Evolutionary conservation across 2,888 invertebrate genomes (phyloP).

Genomic region (Drosophila putrida): DNA sequence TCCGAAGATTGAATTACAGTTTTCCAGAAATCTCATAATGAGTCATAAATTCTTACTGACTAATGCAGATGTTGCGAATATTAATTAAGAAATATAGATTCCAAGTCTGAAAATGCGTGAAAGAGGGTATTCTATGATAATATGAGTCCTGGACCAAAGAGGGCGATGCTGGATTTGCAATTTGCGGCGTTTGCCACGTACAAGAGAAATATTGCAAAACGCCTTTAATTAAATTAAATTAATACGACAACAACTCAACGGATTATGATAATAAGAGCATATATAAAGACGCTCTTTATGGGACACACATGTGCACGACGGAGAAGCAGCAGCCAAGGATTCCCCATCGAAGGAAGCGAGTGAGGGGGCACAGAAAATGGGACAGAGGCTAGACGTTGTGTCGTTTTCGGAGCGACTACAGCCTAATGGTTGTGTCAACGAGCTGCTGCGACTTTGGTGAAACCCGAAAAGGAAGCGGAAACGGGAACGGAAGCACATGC

Average conservation of each 20-base stretch:
- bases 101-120: slow-evolving; percentile 6
- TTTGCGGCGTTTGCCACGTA: slow-evolving; percentile 75
- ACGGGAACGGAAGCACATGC: slow-evolving; percentile 68
- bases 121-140: neutral
- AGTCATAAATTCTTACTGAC: slow-evolving; percentile 50
- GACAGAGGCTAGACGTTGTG: slow-evolving; percentile 55
- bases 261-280: slow-evolving; percentile 83
- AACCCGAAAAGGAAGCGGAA: slow-evolving; percentile 52
- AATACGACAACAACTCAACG: slow-evolving; percentile 81
- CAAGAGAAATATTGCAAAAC: slow-evolving; percentile 72
- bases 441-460: slow-evolving; percentile 71
- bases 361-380: neutral
- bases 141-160: slow-evolving; percentile 4
- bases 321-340: slow-evolving; percentile 8
- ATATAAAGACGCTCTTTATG: slow-evolving; percentile 76
- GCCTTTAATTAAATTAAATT: slow-evolving; percentile 85
- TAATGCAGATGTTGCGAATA: slow-evolving; percentile 58
- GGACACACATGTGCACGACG: slow-evolving; percentile 66
- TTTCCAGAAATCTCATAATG: slow-evolving; percentile 17
- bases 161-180: slow-evolving; percentile 41
- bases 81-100: slow-evolving; percentile 78
- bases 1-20: slow-evolving; percentile 9
- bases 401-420: slow-evolving; percentile 66
- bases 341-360: slow-evolving; percentile 20
- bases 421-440: slow-evolving; percentile 77